Percentiles rank a stretch among this genome's conserved stretches.
Conservation (phyloP, 2,797 vertebrate genomes). For the Smutsia temminckii region DNA sequence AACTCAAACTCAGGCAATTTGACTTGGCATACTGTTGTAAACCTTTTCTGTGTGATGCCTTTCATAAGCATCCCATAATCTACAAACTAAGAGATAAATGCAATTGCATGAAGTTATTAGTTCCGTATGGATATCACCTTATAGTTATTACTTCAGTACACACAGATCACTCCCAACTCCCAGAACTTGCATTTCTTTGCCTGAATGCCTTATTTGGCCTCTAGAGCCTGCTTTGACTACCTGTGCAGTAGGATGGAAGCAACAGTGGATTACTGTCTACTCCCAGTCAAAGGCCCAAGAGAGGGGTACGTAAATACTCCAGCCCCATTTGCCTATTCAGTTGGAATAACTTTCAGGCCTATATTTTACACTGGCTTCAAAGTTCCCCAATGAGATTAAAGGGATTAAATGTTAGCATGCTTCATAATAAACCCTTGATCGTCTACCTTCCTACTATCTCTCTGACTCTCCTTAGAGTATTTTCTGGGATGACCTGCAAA, state of each 20-base stretch:
- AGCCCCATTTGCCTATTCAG: neutral
- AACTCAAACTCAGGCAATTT: neutral
- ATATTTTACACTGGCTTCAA: neutral
- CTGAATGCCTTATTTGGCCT: neutral
- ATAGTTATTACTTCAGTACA: neutral
- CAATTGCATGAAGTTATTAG: neutral
- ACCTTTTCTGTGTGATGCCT: neutral
- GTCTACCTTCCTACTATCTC: neutral
- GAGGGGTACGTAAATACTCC: neutral
- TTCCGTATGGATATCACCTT: neutral
- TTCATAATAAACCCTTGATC: neutral
- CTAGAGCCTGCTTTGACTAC: neutral
- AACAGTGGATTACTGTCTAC: neutral
- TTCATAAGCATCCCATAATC: neutral
- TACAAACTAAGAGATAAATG: conserved; percentile 2
- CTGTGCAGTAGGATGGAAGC: neutral
- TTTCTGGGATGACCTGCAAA: conserved; percentile 5
- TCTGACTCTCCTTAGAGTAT: neutral
- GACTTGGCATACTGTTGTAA: neutral
- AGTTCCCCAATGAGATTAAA: neutral
- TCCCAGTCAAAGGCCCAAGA: neutral
- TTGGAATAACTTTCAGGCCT: neutral
- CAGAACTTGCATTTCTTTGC: neutral
- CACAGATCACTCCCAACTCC: neutral
- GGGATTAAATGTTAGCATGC: neutral